Percentiles rank a stretch among this genome's conserved stretches.
These are phyloP conservation scores for Elgaria multicarinata DNA, from an alignment of 2,113 vertebrate genomes.

Conservation along the genomic window DNA sequence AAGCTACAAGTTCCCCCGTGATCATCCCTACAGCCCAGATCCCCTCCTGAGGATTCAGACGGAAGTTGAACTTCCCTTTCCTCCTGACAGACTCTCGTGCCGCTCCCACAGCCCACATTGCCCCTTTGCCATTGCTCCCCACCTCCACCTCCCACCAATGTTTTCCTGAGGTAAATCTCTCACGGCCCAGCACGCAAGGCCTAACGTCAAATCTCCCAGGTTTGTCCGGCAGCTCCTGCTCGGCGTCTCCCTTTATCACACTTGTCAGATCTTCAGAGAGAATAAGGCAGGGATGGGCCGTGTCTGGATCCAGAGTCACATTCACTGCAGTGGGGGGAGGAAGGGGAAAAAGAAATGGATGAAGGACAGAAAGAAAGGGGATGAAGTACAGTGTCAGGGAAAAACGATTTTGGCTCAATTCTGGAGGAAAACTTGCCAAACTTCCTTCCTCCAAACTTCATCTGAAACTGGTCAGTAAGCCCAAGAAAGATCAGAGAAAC, in stretches of 20 bases:
- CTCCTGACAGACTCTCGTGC: conserved; percentile 55
- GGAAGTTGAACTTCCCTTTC: conserved; percentile 66
- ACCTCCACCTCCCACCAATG: conserved; percentile 8
- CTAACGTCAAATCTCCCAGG: conserved; percentile 66
- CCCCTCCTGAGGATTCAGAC: conserved; percentile 55
- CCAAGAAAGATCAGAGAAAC: no score
- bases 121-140: conserved; percentile 21
- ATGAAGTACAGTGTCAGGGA: not conserved
- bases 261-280: conserved; percentile 63
- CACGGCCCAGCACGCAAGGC: conserved; percentile 50
- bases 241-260: conserved; percentile 56
- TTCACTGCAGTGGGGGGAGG: not conserved
- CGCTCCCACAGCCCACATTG: conserved; percentile 59
- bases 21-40: conserved; percentile 68
- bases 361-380: not conserved
- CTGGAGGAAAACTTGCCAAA: no score
- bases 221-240: conserved; percentile 59
- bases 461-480: no score
- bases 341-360: conserved; percentile 39
- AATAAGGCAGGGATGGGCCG: conserved; percentile 57
- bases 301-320: conserved; percentile 61
- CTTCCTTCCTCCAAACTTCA: no score
- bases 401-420: not conserved
- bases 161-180: conserved; percentile 2
- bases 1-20: rapidly evolving